A percentile compares a stretch with the other conserved stretches of the same genome.
These are phyloP conservation scores for Paratilapia polleni DNA, from an alignment of 2,113 vertebrate species.

Conservation along the genomic window DNA sequence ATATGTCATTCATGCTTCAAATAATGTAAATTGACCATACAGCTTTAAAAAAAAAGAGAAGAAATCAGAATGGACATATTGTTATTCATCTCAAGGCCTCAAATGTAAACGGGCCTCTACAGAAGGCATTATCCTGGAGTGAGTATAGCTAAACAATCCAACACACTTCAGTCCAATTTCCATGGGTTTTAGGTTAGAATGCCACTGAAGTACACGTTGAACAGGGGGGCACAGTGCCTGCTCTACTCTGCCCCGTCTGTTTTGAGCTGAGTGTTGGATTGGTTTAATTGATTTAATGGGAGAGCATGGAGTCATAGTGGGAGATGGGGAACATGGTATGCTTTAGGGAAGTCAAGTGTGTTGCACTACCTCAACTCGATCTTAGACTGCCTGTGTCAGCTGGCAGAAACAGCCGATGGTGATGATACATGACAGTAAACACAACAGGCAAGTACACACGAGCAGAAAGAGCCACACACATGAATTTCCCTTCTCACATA, in stretches of 20 bases:
- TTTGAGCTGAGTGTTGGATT: slow-evolving; percentile 73
- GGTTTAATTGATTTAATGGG: slow-evolving; percentile 82
- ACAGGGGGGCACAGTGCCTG: slow-evolving; percentile 68
- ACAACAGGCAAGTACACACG: slow-evolving; percentile 4
- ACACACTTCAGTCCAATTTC: slow-evolving; percentile 74
- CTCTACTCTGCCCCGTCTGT: slow-evolving; percentile 68
- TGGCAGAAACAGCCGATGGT: slow-evolving; percentile 24
- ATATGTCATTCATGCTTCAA: background rate
- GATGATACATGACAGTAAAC: slow-evolving; percentile 51
- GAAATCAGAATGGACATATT: slow-evolving; percentile 52
- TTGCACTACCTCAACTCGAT: slow-evolving; percentile 68
- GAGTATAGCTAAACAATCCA: slow-evolving; percentile 70
- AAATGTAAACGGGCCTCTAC: slow-evolving; percentile 55
- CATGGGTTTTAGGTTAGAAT: slow-evolving; percentile 71
- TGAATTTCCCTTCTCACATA: slow-evolving; percentile 29
- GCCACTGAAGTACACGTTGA: slow-evolving; percentile 76
- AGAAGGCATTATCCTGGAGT: slow-evolving; percentile 61
- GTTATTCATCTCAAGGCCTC: slow-evolving; percentile 62
- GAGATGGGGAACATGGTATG: slow-evolving; percentile 67
- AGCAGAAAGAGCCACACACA: background rate
- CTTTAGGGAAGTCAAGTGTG: slow-evolving; percentile 76
- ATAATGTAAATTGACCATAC: slow-evolving; percentile 17
- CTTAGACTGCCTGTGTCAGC: slow-evolving; percentile 65
- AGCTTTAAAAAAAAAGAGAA: background rate
- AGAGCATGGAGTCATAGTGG: slow-evolving; percentile 65